These are phyloP conservation scores for Lerema accius DNA, from an alignment of 1,140 invertebrate species.

Conservation along the genomic window DNA sequence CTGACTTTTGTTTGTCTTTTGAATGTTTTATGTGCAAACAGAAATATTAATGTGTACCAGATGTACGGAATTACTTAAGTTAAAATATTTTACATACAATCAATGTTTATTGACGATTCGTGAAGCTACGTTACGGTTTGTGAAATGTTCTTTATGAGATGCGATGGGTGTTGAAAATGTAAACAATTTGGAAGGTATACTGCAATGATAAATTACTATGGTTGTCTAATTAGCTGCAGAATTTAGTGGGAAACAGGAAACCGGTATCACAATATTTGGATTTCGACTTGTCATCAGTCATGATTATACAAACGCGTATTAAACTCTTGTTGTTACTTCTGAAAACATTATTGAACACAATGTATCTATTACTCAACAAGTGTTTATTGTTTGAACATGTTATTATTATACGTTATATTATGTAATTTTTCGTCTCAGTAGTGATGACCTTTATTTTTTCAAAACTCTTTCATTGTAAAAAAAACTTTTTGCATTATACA, in stretches of 20 bases:
- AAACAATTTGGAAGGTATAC: no score
- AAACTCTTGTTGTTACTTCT: constrained; percentile 5
- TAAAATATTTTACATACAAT: background rate
- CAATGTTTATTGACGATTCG: background rate
- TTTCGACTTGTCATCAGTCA: constrained; percentile 12
- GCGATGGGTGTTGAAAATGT: no score
- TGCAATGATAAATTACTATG: constrained; percentile 1
- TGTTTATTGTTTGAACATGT: background rate
- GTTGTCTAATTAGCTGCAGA: background rate
- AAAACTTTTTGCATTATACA: no score
- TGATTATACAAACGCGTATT: background rate
- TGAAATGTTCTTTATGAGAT: no score
- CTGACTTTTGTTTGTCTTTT: constrained; percentile 27
- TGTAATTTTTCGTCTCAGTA: no score
- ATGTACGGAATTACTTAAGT: background rate
- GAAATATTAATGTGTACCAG: constrained; percentile 17
- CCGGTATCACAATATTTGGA: constrained; percentile 20
- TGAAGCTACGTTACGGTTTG: no score
- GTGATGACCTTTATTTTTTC: no score
- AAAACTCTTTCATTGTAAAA: no score
- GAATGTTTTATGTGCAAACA: constrained; percentile 27
- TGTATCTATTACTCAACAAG: constrained; percentile 10
- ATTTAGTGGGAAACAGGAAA: constrained; percentile 4
- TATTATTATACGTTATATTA: no score
- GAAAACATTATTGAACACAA: constrained; percentile 10